phyloP scores from a whole-genome alignment of 2,888 invertebrate genomes.

The Sinopyrophorus schimmeli region DNA sequence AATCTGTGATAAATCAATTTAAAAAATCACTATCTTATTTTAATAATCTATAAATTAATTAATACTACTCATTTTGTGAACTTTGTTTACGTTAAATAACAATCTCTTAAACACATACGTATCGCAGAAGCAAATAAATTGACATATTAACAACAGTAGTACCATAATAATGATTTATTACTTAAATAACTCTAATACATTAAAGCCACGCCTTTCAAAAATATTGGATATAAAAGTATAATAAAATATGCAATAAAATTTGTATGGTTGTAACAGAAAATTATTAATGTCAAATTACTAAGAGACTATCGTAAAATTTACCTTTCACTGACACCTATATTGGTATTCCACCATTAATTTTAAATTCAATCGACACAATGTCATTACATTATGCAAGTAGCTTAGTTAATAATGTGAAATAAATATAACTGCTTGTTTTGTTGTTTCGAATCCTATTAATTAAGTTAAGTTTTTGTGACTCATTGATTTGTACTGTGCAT shows the following conservation, averaged over 20 bases:
- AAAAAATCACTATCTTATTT: no score
- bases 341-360: conserved; percentile 27
- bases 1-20: no score
- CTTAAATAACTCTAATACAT: conserved; percentile 13
- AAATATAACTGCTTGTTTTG: no score
- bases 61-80: no score
- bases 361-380: conserved; percentile 25
- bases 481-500: no score
- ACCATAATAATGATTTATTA: conserved; percentile 4
- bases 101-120: no score
- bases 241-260: conserved; percentile 29
- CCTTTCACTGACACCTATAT: conserved; percentile 34
- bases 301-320: conserved; percentile 23
- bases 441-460: no score
- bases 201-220: conserved; percentile 21
- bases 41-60: no score
- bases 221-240: conserved; percentile 27
- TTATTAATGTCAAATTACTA: conserved; percentile 32
- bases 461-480: no score
- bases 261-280: conserved; percentile 25
- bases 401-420: conserved; percentile 15
- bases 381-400: conserved; percentile 26
- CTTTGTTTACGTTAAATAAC: no score
- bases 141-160: no score
- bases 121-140: no score